Evolutionary conservation across 2,888 invertebrate species (phyloP).

Genomic region (Lissonota sp.): DNA sequence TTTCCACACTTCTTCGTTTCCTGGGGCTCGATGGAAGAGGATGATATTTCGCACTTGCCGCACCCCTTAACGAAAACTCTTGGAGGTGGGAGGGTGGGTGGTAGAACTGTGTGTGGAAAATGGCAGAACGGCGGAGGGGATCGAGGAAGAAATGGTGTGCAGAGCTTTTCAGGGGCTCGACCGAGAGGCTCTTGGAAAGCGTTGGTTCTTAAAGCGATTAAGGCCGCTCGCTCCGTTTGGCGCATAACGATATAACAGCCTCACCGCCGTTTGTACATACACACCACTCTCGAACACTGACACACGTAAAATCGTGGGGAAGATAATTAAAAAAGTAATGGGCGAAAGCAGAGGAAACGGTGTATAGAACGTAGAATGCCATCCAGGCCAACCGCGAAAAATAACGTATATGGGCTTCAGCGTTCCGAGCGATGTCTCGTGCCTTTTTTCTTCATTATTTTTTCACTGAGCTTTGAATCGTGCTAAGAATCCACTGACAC

Average conservation of each 20-base stretch:
- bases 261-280: constrained; percentile 39
- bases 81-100: constrained; percentile 11
- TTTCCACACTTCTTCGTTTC: constrained; percentile 18
- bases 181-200: constrained; percentile 48
- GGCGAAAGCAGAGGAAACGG: constrained; percentile 61
- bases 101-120: neutral
- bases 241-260: constrained; percentile 72
- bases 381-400: constrained; percentile 61
- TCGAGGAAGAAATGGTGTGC: constrained; percentile 40
- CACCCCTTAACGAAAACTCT: constrained; percentile 13
- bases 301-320: constrained; percentile 43
- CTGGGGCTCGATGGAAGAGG: constrained; percentile 26
- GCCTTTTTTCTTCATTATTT: neutral
- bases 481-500: constrained; percentile 21
- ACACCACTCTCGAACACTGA: neutral
- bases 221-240: constrained; percentile 72
- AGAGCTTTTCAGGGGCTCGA: constrained; percentile 63
- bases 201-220: constrained; percentile 76
- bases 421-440: constrained; percentile 9
- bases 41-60: constrained; percentile 66
- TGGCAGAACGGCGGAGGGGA: constrained; percentile 5
- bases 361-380: constrained; percentile 64
- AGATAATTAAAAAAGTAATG: constrained; percentile 79
- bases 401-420: constrained; percentile 46
- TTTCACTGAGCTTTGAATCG: constrained; percentile 33